A percentile compares a stretch with the other conserved stretches of the same genome.
Evolutionary conservation across 2,888 invertebrate species (phyloP).

Genomic region (Syrphus vitripennis): DNA sequence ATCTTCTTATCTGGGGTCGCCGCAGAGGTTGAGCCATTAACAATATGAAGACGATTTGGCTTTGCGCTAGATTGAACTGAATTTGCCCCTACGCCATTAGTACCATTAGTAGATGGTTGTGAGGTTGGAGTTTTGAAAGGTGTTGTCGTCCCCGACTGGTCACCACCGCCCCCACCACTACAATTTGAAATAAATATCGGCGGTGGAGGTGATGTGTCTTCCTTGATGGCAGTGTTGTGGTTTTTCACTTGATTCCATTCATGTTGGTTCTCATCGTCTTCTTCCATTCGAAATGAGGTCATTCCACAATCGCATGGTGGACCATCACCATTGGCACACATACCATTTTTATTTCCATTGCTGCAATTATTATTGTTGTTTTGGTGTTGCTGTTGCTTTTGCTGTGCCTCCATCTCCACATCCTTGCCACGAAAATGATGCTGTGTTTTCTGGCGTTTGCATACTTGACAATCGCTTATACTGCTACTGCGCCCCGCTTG

Average conservation of each 20-base stretch:
- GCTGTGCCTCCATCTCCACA: slow-evolving; percentile 63
- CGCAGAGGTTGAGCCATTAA: slow-evolving; percentile 31
- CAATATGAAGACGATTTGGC: slow-evolving; percentile 39
- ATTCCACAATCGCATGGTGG: slow-evolving; percentile 52
- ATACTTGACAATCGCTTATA: slow-evolving; percentile 78
- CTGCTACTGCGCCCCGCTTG: slow-evolving; percentile 61
- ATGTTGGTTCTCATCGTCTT: slow-evolving; percentile 48
- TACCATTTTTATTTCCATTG: slow-evolving; percentile 48
- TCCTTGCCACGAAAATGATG: slow-evolving; percentile 75
- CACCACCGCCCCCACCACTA: neutral
- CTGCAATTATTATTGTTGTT: slow-evolving; percentile 69
- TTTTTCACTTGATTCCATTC: slow-evolving; percentile 47
- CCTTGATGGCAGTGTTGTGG: slow-evolving; percentile 62
- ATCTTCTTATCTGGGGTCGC: slow-evolving; percentile 38
- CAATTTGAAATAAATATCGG: slow-evolving; percentile 42
- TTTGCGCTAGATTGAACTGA: slow-evolving; percentile 28
- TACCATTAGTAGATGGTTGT: slow-evolving; percentile 48
- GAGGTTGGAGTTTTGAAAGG: slow-evolving; percentile 73
- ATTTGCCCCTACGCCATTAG: slow-evolving; percentile 21
- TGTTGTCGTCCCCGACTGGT: slow-evolving; percentile 1
- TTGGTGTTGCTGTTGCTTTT: too few relatives aligned
- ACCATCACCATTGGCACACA: slow-evolving; percentile 57
- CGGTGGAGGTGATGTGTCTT: slow-evolving; percentile 38
- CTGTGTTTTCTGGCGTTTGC: slow-evolving; percentile 81
- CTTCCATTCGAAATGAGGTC: slow-evolving; percentile 59